Base-by-base conservation (phyloP, 2,797 vertebrate genomes). In the Bufotes viridis region DNA sequence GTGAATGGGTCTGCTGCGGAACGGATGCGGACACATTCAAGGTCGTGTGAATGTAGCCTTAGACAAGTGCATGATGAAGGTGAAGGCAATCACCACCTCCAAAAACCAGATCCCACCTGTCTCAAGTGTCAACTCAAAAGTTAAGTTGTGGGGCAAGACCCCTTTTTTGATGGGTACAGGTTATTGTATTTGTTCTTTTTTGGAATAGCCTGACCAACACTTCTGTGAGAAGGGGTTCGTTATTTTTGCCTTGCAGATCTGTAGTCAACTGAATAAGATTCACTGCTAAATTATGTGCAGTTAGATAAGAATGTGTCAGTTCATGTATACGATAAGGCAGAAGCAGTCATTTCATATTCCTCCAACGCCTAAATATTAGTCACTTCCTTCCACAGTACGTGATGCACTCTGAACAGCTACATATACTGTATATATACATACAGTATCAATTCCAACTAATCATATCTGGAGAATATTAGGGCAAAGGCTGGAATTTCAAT, bases 281-380 rank as follows among this genome's bases (percentile, higher is more conserved):
- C 72, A 75, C 11, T 75, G 49, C 49, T 75, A 75, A 75, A 42
- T 75, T 75, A 49, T 20, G 34, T n/a, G 74, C 49, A 76, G 42
- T n/a, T 55, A 53, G 8, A 17, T 22, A 76, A 53, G 55, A 76
- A 76, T 76, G 74, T 76, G 74, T 76, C 74, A 76, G 13, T 11
- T 75, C 49, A 53, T 76, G 74, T 51, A 53, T 76, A 76, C 20
- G n/a, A 20, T 51, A 76, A n/a, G 55, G 18, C 24, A 76, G 20
- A 70, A 29, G n/a, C n/a, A 26, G 67, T 70, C 3, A 70, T 76
- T 55, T 24, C 24, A 76, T 76, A 76, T 76, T 76, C 74, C 34
- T 76, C 74, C 74, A 55, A 76, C 74, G 74, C 74, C 74, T 76
- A 76, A 76, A 76, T 55, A 53, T 76, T 76, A 76, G 49, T 76